phyloP scores from a whole-genome alignment of 2,888 invertebrate species.

The Thereva nobilitata region DNA sequence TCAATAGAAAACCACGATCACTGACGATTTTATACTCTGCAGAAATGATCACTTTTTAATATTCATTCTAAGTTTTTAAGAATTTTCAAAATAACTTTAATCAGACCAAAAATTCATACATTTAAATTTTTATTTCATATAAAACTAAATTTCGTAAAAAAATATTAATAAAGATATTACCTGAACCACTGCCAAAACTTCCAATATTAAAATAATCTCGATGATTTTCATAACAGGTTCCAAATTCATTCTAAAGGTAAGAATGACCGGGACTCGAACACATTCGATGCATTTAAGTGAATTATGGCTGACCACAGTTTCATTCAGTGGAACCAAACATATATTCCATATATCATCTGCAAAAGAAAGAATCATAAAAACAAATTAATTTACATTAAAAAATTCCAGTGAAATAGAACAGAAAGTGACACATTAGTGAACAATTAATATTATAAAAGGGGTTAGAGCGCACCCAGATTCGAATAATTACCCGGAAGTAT shows the following conservation, averaged over 20 bases:
- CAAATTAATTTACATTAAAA: not conserved
- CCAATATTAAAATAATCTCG: slow-evolving; percentile 41
- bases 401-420: not conserved
- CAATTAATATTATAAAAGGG: too few species aligned
- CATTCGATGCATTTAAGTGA: slow-evolving; percentile 24
- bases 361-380: slow-evolving; percentile 3
- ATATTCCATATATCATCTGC: slow-evolving; percentile 12
- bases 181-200: slow-evolving; percentile 41
- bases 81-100: too few species aligned
- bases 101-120: too few species aligned
- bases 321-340: slow-evolving; percentile 15
- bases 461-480: too few species aligned
- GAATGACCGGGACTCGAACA: slow-evolving; percentile 18
- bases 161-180: slow-evolving; percentile 34
- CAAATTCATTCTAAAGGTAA: slow-evolving; percentile 42
- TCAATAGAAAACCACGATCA: too few species aligned
- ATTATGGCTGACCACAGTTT: slow-evolving; percentile 9
- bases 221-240: slow-evolving; percentile 41
- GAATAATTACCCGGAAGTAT: too few species aligned
- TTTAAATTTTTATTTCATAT: too few species aligned
- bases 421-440: too few species aligned
- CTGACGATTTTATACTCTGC: too few species aligned
- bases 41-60: too few species aligned
- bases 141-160: too few species aligned
- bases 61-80: too few species aligned